Base-by-base conservation (phyloP, 2,797 vertebrate genomes). In the Ciconia nigra region DNA sequence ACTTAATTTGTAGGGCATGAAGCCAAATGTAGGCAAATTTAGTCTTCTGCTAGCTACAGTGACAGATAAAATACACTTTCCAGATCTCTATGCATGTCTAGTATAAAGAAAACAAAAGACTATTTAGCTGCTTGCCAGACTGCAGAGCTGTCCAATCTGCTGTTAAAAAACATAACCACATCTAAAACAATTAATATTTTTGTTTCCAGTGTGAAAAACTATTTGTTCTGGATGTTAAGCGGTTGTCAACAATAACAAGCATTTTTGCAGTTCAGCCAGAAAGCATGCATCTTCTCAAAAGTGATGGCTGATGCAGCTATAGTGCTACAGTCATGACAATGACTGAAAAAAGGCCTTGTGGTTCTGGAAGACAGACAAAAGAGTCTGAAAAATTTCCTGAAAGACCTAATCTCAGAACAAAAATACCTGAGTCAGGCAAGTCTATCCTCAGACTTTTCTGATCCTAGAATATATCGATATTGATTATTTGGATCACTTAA, bases 141-240 rank as follows among this genome's bases (percentile, higher is more conserved):
- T 33, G n/a, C 18, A 71, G 57, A 83, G 47, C 7, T 80, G 67
- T 47, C 55, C 71, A 89, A 52, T 73, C 44, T 76, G 15, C 26
- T 86, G 20, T 59, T 82, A 65, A 73, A 90, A 93, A 92, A 17
- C 6, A 46, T 42, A 93, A 33, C 24, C 13, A 25, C 37, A 62
- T 87, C 26, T 72, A 71, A 95, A 95, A 61, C n/a, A 94, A 91
- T 91, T 92, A 93, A 79, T 72, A 76, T 79, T 89, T 93, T 72
- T 90, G 41, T 79, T 95, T 84, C 39, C 41, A 79, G 26, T 70
- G 42, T 79, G 69, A 74, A 89, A 95, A 93, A 29, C 13, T 41
- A 29, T 86, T 95, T 92, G 24, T 89, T 90, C 70, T 66, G 58
- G 39, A 58, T 69, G 15, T 72, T 90, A 87, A 71, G 42, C 42